Conservation (phyloP, 1,140 invertebrate species). For the Calosoma granatense region DNA sequence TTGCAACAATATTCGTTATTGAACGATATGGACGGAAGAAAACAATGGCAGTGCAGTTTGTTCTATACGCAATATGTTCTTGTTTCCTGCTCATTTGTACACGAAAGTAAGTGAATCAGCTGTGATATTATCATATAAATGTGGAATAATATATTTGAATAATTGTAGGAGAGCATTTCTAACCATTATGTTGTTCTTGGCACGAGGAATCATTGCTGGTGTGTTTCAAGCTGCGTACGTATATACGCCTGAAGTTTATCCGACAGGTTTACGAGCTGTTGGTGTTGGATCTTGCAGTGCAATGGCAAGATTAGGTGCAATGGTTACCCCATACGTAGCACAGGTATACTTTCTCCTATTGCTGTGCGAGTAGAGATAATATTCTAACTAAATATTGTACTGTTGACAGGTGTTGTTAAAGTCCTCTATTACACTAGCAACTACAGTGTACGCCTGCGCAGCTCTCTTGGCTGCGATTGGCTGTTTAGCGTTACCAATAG, state of each 20-base stretch:
- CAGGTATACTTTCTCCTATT: constrained; percentile 50
- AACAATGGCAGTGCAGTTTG: constrained; percentile 90
- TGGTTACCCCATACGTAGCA: constrained; percentile 86
- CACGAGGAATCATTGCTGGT: constrained; percentile 84
- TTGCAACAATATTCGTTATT: constrained; percentile 85
- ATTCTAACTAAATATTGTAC: neutral
- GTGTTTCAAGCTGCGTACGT: constrained; percentile 93
- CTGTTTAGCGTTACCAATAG: constrained; percentile 66
- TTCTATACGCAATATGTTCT: constrained; percentile 74
- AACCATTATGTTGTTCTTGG: constrained; percentile 78
- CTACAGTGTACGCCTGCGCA: constrained; percentile 60
- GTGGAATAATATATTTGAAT: constrained; percentile 9
- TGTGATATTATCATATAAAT: constrained; percentile 11
- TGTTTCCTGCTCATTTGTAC: constrained; percentile 69
- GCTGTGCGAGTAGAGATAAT: neutral
- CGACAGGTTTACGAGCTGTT: constrained; percentile 76
- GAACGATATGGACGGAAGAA: constrained; percentile 84
- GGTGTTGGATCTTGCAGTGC: constrained; percentile 83
- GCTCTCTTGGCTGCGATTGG: constrained; percentile 62
- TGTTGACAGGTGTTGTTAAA: constrained; percentile 52
- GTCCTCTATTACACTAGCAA: constrained; percentile 59
- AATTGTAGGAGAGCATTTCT: constrained; percentile 60
- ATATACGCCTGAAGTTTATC: constrained; percentile 92
- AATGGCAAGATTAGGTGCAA: constrained; percentile 84
- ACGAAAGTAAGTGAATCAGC: constrained; percentile 49